These are phyloP conservation scores for Mus musculus DNA, from an alignment of 2,113 vertebrate genomes.

Conservation along the genomic window DNA sequence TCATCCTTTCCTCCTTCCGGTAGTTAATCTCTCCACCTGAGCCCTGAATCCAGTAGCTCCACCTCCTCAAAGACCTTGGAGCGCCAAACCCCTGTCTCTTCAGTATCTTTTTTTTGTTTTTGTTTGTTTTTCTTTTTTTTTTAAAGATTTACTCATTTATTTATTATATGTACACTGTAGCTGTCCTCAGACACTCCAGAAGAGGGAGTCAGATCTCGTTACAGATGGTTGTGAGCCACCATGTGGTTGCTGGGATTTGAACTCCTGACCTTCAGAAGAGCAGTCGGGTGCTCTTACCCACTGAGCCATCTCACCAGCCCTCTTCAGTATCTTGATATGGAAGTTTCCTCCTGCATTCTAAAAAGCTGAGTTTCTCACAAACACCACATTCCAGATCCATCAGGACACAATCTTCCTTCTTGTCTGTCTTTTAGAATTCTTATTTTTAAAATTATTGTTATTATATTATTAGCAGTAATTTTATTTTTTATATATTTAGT, in stretches of 20 bases:
- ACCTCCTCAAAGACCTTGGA: slow-evolving; percentile 15
- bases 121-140: too few relatives aligned
- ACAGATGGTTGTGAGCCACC: too few relatives aligned
- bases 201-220: too few relatives aligned
- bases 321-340: neutral
- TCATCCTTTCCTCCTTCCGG: slow-evolving; percentile 73
- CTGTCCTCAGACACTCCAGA: too few relatives aligned
- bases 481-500: neutral
- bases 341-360: neutral
- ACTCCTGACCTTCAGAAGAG: too few relatives aligned
- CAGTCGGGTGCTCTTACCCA: too few relatives aligned
- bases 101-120: too few relatives aligned
- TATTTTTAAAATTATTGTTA: neutral
- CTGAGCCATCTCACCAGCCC: too few relatives aligned
- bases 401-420: neutral
- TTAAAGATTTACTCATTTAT: too few relatives aligned
- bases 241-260: too few relatives aligned
- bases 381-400: neutral
- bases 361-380: neutral
- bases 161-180: too few relatives aligned
- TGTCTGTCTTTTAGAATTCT: neutral
- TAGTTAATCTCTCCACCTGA: slow-evolving; percentile 76
- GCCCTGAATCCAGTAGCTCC: slow-evolving; percentile 36
- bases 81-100: neutral
- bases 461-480: neutral